Percentiles rank a stretch among this genome's conserved stretches.
These are phyloP conservation scores for Callipepla squamata DNA, from an alignment of 2,113 vertebrate genomes.

Conservation along the genomic window DNA sequence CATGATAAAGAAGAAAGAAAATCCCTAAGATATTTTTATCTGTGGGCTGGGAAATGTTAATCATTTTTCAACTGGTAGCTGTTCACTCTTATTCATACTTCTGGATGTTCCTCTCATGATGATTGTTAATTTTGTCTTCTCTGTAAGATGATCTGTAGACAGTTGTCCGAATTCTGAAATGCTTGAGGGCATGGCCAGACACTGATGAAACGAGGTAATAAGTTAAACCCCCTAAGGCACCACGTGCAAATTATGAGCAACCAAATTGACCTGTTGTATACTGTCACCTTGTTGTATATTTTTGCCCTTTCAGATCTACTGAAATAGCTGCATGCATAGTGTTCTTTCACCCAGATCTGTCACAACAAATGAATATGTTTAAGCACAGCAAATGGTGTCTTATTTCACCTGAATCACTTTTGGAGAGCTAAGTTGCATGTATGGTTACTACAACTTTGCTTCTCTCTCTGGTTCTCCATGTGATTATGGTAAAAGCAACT, in stretches of 20 bases:
- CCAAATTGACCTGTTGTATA: not conserved
- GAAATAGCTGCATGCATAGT: not conserved
- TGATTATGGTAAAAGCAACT: not conserved
- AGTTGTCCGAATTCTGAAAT: not conserved
- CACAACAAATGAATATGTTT: not conserved
- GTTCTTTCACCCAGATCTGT: not conserved
- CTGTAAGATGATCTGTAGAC: not conserved
- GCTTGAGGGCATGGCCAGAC: not conserved
- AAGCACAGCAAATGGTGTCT: not conserved
- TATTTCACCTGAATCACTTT: not conserved
- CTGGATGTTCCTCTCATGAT: not conserved
- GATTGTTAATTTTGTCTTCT: not conserved
- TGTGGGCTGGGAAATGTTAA: not conserved
- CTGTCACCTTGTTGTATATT: not conserved
- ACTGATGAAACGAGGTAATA: not conserved
- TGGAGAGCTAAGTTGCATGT: not conserved
- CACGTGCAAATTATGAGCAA: not conserved
- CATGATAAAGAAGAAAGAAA: not conserved
- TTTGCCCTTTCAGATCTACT: not conserved
- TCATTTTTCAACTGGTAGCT: not conserved
- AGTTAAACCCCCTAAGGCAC: not conserved
- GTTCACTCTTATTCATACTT: not conserved
- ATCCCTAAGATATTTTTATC: slow-evolving; percentile 33
- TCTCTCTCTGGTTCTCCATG: not conserved
- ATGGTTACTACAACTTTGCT: not conserved